Base-by-base conservation (phyloP, 2,113 vertebrate species). In the Pangasianodon gigas region DNA sequence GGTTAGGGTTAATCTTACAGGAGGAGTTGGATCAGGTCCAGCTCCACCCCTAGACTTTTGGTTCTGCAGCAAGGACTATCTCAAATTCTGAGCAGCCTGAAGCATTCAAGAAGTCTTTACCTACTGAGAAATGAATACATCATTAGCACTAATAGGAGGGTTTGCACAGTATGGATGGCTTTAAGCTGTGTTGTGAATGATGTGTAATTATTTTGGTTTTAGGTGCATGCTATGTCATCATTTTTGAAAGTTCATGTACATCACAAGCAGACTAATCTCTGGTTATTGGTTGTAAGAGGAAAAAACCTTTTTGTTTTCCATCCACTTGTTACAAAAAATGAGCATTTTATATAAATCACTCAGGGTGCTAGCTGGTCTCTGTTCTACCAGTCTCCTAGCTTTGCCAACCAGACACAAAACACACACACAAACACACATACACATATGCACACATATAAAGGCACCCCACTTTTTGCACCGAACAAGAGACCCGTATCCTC, bases 341-440 rank as follows among this genome's bases (percentile, higher is more conserved):
- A 84, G 71, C 85, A 56, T 90, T 88, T 67, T 87, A 71, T 86
- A 88, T 37, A 65, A 52, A 80, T 84, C 91, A 90, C 95, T 96
- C 96, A 95, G 96, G 96, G 95, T 95, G 92, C 92, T 93, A 93
- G 94, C 95, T 95, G 95, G 93, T 94, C 92, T 95, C 94, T 93
- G 87, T 91, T 60, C 74, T 37, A 79, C 88, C 93, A 92, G 92
- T 85, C 77, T 94, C 95, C 91, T 92, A 93, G 85, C 88, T 91
- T 88, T 89, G 85, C 89, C 46, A 56, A 89, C 74, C 21, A 89
- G 44, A 92, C 79, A 90, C 92, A 88, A 60, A 87, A 41, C 6
- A 75, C 71, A 86, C 58, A 58, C 46, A 52, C 75, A 16, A 65
- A 88, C 37, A 74, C 58, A 82, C 62, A 62, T 82, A 69, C 29